A percentile compares a stretch with the other conserved stretches of the same genome.
Conservation (phyloP, 2,888 invertebrate species). For the Camptogramma bilineatum region DNA sequence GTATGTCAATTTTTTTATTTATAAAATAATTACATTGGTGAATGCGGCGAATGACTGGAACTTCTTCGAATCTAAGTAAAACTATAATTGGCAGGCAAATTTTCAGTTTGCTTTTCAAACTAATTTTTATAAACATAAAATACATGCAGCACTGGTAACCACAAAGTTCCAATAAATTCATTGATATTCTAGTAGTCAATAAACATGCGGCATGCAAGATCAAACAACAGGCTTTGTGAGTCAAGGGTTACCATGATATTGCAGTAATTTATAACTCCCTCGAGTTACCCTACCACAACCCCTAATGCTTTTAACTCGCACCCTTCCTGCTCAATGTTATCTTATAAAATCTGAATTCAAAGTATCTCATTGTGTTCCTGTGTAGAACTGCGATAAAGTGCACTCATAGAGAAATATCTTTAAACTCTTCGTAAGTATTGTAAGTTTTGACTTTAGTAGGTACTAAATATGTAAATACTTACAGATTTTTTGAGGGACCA, state of each 20-base stretch:
- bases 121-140: conserved; percentile 20
- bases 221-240: conserved; percentile 20
- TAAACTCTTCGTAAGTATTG: background rate
- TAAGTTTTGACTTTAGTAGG: background rate
- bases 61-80: background rate
- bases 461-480: background rate
- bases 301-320: conserved; percentile 27
- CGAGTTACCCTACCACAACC: conserved; percentile 29
- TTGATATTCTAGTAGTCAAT: conserved; percentile 44
- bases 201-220: conserved; percentile 18
- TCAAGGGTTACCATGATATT: conserved; percentile 36
- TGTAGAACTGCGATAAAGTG: conserved; percentile 5
- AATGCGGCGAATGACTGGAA: background rate
- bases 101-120: background rate
- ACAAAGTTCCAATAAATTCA: conserved; percentile 39
- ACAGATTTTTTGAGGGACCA: background rate
- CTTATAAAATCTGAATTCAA: conserved; percentile 27
- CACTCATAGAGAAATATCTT: conserved; percentile 1
- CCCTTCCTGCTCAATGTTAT: conserved; percentile 28
- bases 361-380: conserved; percentile 13
- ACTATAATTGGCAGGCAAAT: too few species aligned
- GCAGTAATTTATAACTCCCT: conserved; percentile 40
- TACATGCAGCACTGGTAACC: conserved; percentile 34
- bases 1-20: background rate
- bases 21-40: too few species aligned